Conservation (phyloP, 1,140 invertebrate genomes). For the Probaryconus sp. region DNA sequence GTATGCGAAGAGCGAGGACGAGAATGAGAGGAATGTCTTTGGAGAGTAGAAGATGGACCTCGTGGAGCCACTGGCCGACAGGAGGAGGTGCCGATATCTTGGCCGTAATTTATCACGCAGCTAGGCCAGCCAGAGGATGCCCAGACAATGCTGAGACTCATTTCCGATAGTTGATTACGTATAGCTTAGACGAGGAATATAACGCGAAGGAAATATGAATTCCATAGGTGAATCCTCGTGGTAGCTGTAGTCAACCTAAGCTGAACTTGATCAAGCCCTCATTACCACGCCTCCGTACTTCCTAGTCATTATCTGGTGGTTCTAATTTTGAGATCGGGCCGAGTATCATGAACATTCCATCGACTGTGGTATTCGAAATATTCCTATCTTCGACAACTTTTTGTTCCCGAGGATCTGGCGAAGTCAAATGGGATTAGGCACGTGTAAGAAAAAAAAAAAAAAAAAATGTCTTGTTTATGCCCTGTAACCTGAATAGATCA, state of each 20-base stretch:
- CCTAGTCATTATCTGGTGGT: conserved; percentile 74
- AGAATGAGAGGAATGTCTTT: conserved; percentile 64
- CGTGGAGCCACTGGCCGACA: conserved; percentile 62
- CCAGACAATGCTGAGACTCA: conserved; percentile 48
- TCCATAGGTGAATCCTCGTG: too few relatives aligned
- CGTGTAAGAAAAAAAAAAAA: conserved; percentile 34
- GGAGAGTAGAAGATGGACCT: conserved; percentile 54
- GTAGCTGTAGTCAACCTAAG: too few relatives aligned
- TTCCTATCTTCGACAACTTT: conserved; percentile 33
- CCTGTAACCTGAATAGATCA: too few relatives aligned
- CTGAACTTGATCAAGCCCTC: conserved; percentile 63
- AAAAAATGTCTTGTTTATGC: too few relatives aligned
- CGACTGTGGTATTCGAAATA: conserved; percentile 47
- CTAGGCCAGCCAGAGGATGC: conserved; percentile 59
- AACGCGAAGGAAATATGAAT: too few relatives aligned
- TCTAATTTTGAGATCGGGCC: conserved; percentile 61
- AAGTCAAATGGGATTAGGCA: conserved; percentile 32
- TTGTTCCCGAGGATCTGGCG: conserved; percentile 4
- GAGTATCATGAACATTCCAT: conserved; percentile 47
- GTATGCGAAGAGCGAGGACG: conserved; percentile 12
- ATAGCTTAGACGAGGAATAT: conserved; percentile 16
- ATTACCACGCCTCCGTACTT: conserved; percentile 74
- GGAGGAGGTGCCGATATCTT: conserved; percentile 74
- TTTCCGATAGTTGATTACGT: conserved; percentile 42
- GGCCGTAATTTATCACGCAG: conserved; percentile 73